phyloP scores from a whole-genome alignment of 2,113 vertebrate species.

The Paralichthys olivaceus region DNA sequence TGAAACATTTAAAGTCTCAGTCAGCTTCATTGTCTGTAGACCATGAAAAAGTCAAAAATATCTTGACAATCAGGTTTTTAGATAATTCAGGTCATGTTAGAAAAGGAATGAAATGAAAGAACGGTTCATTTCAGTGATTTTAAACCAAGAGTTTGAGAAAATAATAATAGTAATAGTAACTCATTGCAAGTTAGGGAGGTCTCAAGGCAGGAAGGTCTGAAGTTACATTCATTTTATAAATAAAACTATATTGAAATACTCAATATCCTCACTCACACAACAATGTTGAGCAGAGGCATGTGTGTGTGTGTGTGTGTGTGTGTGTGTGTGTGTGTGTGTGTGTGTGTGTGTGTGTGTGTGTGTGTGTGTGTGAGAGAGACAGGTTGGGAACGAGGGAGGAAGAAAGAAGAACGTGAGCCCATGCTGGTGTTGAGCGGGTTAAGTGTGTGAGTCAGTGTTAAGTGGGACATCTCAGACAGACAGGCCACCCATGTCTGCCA shows the following conservation, averaged over 20 bases:
- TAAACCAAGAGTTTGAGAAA: not conserved
- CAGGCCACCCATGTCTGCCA: conserved; percentile 63
- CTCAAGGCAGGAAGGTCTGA: not conserved
- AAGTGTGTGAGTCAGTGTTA: conserved; percentile 60
- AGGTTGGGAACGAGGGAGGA: not conserved
- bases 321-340: no score
- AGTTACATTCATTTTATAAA: not conserved
- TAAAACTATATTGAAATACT: no score
- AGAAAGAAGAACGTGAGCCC: not conserved
- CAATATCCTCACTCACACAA: not conserved
- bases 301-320: no score
- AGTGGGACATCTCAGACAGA: conserved; percentile 74
- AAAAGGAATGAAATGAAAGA: no score
- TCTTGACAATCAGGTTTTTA: no score
- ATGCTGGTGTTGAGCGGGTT: conserved; percentile 42
- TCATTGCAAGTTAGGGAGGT: not conserved
- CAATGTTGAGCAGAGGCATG: not conserved
- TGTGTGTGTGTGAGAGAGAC: not conserved
- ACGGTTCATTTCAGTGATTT: no score
- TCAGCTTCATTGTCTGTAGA: no score
- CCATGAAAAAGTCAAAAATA: no score
- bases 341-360: not conserved
- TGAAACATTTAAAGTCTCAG: no score
- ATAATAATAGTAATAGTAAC: not conserved
- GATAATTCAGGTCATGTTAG: no score